Base-by-base conservation (phyloP, 2,888 invertebrate genomes). In the Drosophila hamatofila region DNA sequence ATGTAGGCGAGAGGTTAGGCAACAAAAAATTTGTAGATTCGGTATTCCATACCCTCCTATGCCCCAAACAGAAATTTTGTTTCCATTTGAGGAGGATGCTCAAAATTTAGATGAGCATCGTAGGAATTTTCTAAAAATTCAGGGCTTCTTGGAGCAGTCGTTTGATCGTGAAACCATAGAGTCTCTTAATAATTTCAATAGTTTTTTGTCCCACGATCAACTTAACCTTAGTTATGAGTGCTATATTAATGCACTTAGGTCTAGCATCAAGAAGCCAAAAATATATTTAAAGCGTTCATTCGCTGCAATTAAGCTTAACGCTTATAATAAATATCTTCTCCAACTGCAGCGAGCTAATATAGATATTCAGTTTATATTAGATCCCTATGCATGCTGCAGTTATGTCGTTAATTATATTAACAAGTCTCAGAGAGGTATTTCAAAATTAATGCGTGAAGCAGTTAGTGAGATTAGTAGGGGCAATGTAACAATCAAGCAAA, bases 351-450 rank as follows among this genome's bases (percentile, higher is more conserved):
- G 51, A 35, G 23, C 54, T 12, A 39, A 25, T 8, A 39, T 39
- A n/a, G 7, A 39, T 7, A 55, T 55, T 41, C n/a, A 55, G 39
- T 27, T 41, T 25, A 41, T 41, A 18, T 41, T 27, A 55, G 39
- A 27, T 27, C 27, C 39, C 4, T 27, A 41, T 41, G 54, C 39
- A 12, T 39, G n/a, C n/a, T 54, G 39, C n/a, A 39, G 54, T 3
- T 54, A 27, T 2, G 39, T 54, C 6, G 37, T 39, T 18, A 54
- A 54, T 25, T 54, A 54, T 18, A 55, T 27, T 27, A 55, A 55
- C 2, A 55, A 55, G 27, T 41, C 27, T 3, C 27, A 55, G 18
- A 41, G 27, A 18, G 18, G 41, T 1, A 55, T 41, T n/a, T 55
- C 14, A 3, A 55, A 41, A 7, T 8, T n/a, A 4, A 55, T 55